A percentile compares a stretch with the other conserved stretches of the same genome.
Conservation (phyloP, 2,888 invertebrate species). For the Watsonalla cultraria region DNA sequence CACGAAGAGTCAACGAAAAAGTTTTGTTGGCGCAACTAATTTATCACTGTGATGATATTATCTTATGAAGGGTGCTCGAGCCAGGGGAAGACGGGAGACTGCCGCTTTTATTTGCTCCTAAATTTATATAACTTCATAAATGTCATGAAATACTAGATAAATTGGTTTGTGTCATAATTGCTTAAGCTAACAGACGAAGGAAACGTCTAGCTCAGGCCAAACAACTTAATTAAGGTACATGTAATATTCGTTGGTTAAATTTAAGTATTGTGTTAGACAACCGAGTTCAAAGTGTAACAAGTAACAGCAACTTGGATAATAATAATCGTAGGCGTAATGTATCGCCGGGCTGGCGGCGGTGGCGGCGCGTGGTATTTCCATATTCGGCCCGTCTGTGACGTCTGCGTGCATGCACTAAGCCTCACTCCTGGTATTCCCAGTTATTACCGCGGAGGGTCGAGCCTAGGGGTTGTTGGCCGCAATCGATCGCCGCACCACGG, state of each 20-base stretch:
- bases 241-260: too few relatives aligned
- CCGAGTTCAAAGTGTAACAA: too few relatives aligned
- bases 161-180: background rate
- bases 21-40: constrained; percentile 50
- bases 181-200: too few relatives aligned
- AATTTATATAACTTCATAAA: constrained; percentile 32
- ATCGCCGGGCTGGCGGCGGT: constrained; percentile 23
- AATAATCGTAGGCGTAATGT: too few relatives aligned
- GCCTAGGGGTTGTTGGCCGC: constrained; percentile 70
- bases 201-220: too few relatives aligned
- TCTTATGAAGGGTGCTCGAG: constrained; percentile 39
- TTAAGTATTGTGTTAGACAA: too few relatives aligned
- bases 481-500: constrained; percentile 66
- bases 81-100: constrained; percentile 34
- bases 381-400: constrained; percentile 17
- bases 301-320: too few relatives aligned
- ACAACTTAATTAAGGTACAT: too few relatives aligned
- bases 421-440: constrained; percentile 70
- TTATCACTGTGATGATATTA: constrained; percentile 54
- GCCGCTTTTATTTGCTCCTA: constrained; percentile 33
- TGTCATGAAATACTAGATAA: constrained; percentile 18
- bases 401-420: constrained; percentile 39
- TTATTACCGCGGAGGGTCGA: constrained; percentile 65
- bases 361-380: constrained; percentile 65
- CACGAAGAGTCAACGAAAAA: constrained; percentile 25